These are phyloP conservation scores for Tinea trinotella DNA, from an alignment of 2,888 invertebrate genomes.

Conservation along the genomic window DNA sequence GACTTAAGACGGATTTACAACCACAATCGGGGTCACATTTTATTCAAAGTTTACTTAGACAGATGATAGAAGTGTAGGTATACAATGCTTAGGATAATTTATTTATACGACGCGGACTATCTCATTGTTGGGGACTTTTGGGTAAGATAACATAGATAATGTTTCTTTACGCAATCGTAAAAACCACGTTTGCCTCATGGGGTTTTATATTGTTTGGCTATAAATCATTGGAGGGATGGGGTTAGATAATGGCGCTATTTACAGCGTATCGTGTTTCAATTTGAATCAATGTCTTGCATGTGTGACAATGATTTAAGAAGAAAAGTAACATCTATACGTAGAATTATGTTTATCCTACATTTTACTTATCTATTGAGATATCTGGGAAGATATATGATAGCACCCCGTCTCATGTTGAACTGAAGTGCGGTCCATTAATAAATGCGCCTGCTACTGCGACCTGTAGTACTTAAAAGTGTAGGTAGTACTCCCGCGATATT, in stretches of 20 bases:
- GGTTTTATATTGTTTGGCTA: conserved; percentile 36
- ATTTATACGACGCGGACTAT: conserved; percentile 56
- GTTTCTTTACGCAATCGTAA: conserved; percentile 63
- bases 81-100: conserved; percentile 60
- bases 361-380: too few species aligned
- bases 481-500: too few species aligned
- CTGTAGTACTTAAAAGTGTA: too few species aligned
- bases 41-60: conserved; percentile 58
- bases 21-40: conserved; percentile 41
- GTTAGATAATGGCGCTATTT: conserved; percentile 2
- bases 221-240: conserved; percentile 28
- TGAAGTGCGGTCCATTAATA: too few species aligned
- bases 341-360: too few species aligned
- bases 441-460: too few species aligned
- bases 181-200: conserved; percentile 43
- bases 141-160: conserved; percentile 63
- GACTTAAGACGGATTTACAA: conserved; percentile 53
- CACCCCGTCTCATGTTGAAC: too few species aligned
- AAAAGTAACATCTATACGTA: too few species aligned
- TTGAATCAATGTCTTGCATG: background rate
- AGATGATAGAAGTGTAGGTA: conserved; percentile 35
- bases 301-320: background rate
- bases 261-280: background rate
- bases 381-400: too few species aligned
- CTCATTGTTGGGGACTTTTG: conserved; percentile 57